These are phyloP conservation scores for Mesorhabditis belari DNA, from an alignment of 2,888 invertebrate species.

Conservation along the genomic window DNA sequence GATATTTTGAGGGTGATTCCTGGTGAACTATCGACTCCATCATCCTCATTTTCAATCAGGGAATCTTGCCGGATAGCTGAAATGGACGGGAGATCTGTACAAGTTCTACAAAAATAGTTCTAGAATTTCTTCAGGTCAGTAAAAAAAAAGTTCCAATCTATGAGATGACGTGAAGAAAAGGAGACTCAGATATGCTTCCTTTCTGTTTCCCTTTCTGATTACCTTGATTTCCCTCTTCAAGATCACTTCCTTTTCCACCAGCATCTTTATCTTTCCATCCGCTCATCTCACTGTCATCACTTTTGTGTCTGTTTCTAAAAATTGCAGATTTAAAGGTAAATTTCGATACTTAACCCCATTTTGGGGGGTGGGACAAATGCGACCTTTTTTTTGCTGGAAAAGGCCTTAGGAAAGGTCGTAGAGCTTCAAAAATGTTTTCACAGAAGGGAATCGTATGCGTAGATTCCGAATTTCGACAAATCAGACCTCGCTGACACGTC, in stretches of 20 bases:
- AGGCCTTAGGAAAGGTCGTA: no score
- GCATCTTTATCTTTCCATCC: background rate
- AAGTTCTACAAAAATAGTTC: no score
- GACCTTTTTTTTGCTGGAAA: no score
- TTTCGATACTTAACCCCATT: no score
- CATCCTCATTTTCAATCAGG: background rate
- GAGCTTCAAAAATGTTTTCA: no score
- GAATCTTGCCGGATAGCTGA: background rate
- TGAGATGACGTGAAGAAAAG: no score
- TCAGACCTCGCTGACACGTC: no score
- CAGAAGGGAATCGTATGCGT: no score
- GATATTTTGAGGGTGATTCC: background rate
- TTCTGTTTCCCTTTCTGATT: background rate
- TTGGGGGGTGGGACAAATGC: no score
- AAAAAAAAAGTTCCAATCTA: no score
- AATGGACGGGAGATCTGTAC: no score
- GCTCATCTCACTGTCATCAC: background rate
- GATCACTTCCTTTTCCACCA: background rate
- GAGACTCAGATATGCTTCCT: background rate
- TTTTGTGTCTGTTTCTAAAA: background rate
- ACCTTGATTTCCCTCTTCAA: background rate
- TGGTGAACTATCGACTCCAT: background rate
- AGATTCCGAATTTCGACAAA: background rate
- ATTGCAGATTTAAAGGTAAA: background rate
- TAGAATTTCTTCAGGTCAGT: no score